Percentiles rank a stretch among this genome's conserved stretches.
Evolutionary conservation across 2,888 invertebrate species (phyloP).

Genomic region (Lamellibrachia satsuma): DNA sequence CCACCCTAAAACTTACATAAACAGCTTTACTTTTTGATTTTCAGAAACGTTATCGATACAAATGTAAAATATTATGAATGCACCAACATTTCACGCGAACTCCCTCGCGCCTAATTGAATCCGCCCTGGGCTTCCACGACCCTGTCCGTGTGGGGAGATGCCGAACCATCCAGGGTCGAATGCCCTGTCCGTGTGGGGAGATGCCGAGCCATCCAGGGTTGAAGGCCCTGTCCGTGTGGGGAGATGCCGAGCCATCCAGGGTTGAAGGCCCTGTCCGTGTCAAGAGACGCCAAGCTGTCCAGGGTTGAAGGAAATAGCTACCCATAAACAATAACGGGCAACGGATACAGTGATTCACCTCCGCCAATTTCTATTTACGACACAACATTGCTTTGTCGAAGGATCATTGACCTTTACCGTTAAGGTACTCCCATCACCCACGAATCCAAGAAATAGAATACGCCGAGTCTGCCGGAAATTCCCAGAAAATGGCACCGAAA

Average conservation of each 20-base stretch:
- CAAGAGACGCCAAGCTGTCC: background rate
- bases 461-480: background rate
- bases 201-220: too few relatives aligned
- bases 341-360: slow-evolving; percentile 13
- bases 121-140: too few relatives aligned
- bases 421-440: background rate
- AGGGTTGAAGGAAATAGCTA: background rate
- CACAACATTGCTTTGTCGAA: background rate
- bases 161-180: too few relatives aligned
- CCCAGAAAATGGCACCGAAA: background rate
- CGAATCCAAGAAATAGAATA: slow-evolving; percentile 1
- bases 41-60: too few relatives aligned
- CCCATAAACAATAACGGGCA: background rate
- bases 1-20: too few relatives aligned
- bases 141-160: too few relatives aligned
- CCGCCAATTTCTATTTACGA: background rate
- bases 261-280: background rate
- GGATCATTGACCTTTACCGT: background rate
- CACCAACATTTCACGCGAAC: too few relatives aligned
- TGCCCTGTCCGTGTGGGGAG: too few relatives aligned
- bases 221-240: background rate
- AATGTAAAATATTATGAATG: too few relatives aligned
- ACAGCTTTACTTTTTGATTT: too few relatives aligned
- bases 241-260: background rate
- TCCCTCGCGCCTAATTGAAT: too few relatives aligned